Evolutionary conservation across 1,140 invertebrate genomes (phyloP).

Genomic region (Notospermus geniculatus): DNA sequence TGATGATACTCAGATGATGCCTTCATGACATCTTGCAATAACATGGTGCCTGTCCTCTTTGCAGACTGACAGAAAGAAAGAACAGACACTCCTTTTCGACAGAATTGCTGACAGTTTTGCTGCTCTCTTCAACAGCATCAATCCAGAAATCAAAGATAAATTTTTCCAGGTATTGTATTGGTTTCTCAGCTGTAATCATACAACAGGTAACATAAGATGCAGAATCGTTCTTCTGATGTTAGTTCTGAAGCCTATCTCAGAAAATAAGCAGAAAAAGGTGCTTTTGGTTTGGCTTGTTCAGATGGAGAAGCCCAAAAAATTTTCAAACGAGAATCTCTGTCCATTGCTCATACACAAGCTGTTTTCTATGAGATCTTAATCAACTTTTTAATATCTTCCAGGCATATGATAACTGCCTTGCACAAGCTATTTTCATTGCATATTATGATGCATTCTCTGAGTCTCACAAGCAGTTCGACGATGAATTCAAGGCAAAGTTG

Average conservation of each 20-base stretch:
- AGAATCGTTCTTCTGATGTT: no score
- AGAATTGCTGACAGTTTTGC: conserved; percentile 53
- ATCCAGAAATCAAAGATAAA: conserved; percentile 53
- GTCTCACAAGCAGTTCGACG: conserved; percentile 41
- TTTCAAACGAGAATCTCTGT: not conserved
- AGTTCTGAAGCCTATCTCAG: no score
- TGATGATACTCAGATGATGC: not conserved
- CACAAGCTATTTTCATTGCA: conserved; percentile 45
- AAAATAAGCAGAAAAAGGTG: no score
- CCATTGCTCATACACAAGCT: no score
- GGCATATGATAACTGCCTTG: conserved; percentile 47
- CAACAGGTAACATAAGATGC: no score
- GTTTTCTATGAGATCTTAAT: no score
- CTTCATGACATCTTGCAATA: not conserved
- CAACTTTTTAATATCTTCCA: conserved; percentile 21
- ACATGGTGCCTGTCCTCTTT: not conserved
- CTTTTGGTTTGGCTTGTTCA: no score
- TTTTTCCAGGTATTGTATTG: conserved; percentile 49
- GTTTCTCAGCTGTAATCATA: no score
- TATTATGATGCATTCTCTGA: conserved; percentile 49
- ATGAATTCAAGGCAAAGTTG: conserved; percentile 45
- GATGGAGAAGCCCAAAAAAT: no score
- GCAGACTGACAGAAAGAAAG: conserved; percentile 14
- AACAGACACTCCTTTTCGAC: conserved; percentile 46
- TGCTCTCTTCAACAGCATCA: conserved; percentile 49